phyloP scores from a whole-genome alignment of 2,113 vertebrate genomes.

The Macrotus californicus region DNA sequence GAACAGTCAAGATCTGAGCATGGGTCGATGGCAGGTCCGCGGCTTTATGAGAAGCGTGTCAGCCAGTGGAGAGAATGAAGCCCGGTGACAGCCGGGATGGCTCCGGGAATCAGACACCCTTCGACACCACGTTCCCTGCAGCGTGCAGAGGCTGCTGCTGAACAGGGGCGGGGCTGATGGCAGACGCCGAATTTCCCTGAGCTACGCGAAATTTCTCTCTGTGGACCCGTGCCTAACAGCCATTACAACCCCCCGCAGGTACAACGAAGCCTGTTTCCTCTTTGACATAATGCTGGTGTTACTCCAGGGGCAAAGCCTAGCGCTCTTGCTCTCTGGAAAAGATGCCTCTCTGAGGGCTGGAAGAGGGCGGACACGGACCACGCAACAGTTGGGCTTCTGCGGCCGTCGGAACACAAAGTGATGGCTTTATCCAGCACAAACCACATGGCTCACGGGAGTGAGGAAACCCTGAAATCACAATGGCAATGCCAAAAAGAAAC shows the following conservation, averaged over 20 bases:
- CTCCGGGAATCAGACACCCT: slow-evolving; percentile 59
- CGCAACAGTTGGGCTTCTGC: not conserved
- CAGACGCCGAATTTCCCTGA: slow-evolving; percentile 52
- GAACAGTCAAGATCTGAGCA: slow-evolving; percentile 62
- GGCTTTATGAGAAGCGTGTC: slow-evolving; percentile 66
- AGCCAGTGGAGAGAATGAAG: slow-evolving; percentile 37
- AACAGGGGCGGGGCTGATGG: slow-evolving; percentile 41
- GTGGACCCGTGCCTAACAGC: slow-evolving; percentile 42
- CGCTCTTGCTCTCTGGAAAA: not conserved
- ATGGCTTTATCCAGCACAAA: not conserved
- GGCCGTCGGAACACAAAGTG: not conserved
- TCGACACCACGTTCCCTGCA: slow-evolving; percentile 30
- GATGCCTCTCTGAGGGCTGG: not conserved
- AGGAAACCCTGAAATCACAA: not conserved
- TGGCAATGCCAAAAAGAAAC: not conserved
- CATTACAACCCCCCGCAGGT: slow-evolving; percentile 62
- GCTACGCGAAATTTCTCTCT: slow-evolving; percentile 54
- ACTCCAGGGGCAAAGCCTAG: slow-evolving; percentile 46
- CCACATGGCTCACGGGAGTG: not conserved
- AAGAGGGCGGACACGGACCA: not conserved
- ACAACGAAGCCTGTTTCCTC: slow-evolving; percentile 34
- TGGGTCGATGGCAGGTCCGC: slow-evolving; percentile 53
- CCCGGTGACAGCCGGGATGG: slow-evolving; percentile 60
- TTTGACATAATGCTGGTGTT: slow-evolving; percentile 23
- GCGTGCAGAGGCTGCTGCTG: not conserved